Conservation (phyloP, 2,113 vertebrate species). For the Puma concolor region DNA sequence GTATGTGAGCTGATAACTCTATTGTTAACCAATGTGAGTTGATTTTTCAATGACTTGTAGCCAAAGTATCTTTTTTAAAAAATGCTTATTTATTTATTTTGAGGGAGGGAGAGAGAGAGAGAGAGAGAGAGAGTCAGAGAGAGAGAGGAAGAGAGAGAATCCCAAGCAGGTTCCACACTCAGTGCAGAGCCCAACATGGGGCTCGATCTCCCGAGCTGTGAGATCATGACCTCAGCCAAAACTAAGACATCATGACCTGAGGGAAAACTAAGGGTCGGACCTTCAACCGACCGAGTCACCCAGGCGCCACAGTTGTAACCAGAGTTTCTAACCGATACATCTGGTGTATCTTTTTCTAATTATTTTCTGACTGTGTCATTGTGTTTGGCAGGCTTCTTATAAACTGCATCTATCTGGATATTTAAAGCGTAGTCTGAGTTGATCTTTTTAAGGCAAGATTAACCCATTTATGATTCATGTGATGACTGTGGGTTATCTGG, state of each 20-base stretch:
- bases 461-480: not conserved
- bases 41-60: not conserved
- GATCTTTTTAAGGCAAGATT: not conserved
- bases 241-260: no score
- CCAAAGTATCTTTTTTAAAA: not conserved
- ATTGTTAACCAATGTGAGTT: not conserved
- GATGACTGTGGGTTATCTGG: not conserved
- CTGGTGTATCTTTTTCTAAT: not conserved
- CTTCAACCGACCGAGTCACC: no score
- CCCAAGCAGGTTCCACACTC: no score
- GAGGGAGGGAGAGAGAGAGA: no score
- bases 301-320: no score
- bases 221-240: no score
- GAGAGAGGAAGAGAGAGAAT: no score
- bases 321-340: not conserved
- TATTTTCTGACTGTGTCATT: not conserved
- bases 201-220: no score
- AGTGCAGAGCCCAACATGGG: no score
- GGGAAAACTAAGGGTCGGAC: no score
- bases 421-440: not conserved
- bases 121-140: no score
- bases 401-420: not conserved
- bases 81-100: no score
- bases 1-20: not conserved
- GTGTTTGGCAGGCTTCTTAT: not conserved